Percentiles rank a stretch among this genome's conserved stretches.
phyloP scores from a whole-genome alignment of 37 sponge, comb jelly and placozoan genomes.

The Eunapius fragilis region DNA sequence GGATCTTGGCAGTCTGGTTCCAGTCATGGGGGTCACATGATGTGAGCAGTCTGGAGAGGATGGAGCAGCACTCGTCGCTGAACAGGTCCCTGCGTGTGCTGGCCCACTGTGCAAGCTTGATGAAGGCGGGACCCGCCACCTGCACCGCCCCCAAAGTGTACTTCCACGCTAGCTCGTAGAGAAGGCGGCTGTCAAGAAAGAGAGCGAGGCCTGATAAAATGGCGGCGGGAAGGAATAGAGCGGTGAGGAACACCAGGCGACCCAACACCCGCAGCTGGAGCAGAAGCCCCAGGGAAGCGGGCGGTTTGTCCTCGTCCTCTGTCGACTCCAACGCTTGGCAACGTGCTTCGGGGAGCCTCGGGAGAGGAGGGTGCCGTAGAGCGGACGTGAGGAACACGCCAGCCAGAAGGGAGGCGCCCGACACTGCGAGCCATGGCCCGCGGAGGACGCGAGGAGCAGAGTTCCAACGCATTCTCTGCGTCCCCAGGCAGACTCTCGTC shows the following conservation, averaged over 20 bases:
- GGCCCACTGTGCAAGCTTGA: slow-evolving; percentile 82
- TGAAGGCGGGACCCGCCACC: slow-evolving; percentile 68
- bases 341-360: not conserved
- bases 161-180: slow-evolving; percentile 28
- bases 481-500: not conserved
- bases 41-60: slow-evolving; percentile 62
- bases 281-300: not conserved
- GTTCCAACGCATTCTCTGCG: not conserved
- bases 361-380: not conserved
- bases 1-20: slow-evolving; percentile 36
- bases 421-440: not conserved
- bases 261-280: slow-evolving; percentile 16
- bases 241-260: slow-evolving; percentile 33
- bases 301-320: not conserved
- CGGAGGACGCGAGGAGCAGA: not conserved
- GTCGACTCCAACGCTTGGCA: not conserved
- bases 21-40: slow-evolving; percentile 52
- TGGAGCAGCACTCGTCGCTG: slow-evolving; percentile 41
- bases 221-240: slow-evolving; percentile 41
- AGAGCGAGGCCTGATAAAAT: slow-evolving; percentile 5
- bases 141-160: slow-evolving; percentile 30
- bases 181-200: not conserved
- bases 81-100: slow-evolving; percentile 75
- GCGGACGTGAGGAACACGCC: not conserved
- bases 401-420: not conserved